Base-by-base conservation (phyloP, 2,888 invertebrate species). In the Amphipyra tragopoginis region DNA sequence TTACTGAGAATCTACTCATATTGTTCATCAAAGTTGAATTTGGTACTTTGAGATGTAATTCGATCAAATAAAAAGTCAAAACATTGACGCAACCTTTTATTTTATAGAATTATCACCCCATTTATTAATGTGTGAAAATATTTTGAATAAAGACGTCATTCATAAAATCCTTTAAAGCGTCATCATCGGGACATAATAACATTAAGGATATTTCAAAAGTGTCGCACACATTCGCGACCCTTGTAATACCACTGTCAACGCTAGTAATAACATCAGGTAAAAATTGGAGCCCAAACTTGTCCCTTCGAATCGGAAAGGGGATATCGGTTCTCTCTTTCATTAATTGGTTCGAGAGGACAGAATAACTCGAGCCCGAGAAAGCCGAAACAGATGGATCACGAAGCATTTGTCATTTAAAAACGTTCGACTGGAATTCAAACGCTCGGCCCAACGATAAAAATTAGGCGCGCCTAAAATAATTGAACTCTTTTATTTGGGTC, bases 221-320 rank as follows among this genome's bases (percentile, higher is more conserved):
- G 86, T 87, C 85, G 80, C 81, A 80, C 82, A 81, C 79, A 87
- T 87, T 85, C 80, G 83, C 81, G 83, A 86, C 88, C 90, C 88
- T 86, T 86, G 88, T 91, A 90, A 91, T 87, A 85, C 88, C 85
- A 88, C 88, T 90, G 91, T 92, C 92, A 90, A 87, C 91, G 87
- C 83, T 84, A 79, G 88, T 88, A 89, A 90, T 91, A 90, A 90
- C 88, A 86, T 89, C 94, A 93, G 93, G 93, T 93, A 94, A 93
- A 93, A 93, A 91, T 90, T 89, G 85, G 85, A 85, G 85, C 84
- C 86, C 84, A 77, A 90, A 86, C 83, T 87, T 86, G 88, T 87
- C 90, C 90, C 88, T 83, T 82, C 72, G 72, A 72, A 78, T 72
- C 80, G 87, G 85, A 83, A 86, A 81, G 77, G 88, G 77, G 71